Evolutionary conservation across 1,140 invertebrate genomes (phyloP), one percentile per base, ranked within the genome.

Genomic region (Drosophila prosaltans): DNA sequence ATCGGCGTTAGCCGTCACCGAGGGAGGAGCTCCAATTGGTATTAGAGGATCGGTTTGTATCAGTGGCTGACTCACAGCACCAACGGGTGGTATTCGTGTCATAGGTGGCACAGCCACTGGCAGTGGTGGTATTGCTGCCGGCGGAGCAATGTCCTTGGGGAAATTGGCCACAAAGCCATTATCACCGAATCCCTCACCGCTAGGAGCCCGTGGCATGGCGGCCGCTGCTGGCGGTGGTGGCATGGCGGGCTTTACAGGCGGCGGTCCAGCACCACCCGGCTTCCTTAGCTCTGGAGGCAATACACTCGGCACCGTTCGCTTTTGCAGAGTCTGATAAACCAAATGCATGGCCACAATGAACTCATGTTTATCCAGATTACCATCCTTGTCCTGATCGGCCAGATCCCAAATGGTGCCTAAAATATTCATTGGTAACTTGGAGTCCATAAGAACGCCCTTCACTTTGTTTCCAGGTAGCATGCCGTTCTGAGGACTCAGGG

Each of bases 401-500:
- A 99, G 93, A 90, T 99, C 98, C 98, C 98, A 99, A 83, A 99
- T 98, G 93, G 96, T 96, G 2, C 97, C 97, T n/a, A 99, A 93
- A 1, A 96, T 96, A 57, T 97, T 96, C 68, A 98, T 93, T 0
- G 97, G 97, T 74, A 99, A 93, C 93, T 98, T 98, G 9, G 98
- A 99, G 82, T 98, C 97, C 94, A 99, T 95, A 68, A 99, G 92
- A 28, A 97, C 95, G 65, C 96, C 95, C 93, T 97, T 97, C 1
- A 98, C 96, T 94, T 98, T 98, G 92, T 98, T 97, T 28, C 98
- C 98, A 30, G 96, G 95, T 80, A 99, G 95, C 88, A 97, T 95
- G 57, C 97, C 97, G 92, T 97, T 96, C 41, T 95, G 93, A 8
- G 98, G 98, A 90, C 96, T 95, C 66, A 99, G 94, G 24, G 96